Base-by-base conservation (phyloP, 2,888 invertebrate genomes). In the Epicampocera succincta region DNA sequence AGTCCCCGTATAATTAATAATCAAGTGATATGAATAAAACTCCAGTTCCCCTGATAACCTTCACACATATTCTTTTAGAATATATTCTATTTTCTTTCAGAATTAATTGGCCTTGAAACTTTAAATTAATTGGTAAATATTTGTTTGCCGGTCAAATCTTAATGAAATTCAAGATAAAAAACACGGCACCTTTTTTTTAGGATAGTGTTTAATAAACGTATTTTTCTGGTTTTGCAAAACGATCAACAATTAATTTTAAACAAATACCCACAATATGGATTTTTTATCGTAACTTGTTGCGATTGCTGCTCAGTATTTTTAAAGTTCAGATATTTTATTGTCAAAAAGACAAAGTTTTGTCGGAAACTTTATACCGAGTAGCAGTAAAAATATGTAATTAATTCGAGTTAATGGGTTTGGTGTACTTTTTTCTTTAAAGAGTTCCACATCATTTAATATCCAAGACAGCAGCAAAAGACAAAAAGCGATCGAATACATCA, bases 381-480 rank as follows among this genome's bases (percentile, higher is more conserved):
- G 5, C 6, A 61, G n/a, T 56, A 65, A 33, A 25, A n/a, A n/a
- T n/a, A 9, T 33, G 1, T 19, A 52, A 75, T 69, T 73, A 48
- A 65, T 50, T 71, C 56, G 17, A 73, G 52, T 65, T 74, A 65
- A 69, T 69, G 56, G 42, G 6, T 46, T 50, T 69, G 58, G 12
- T 50, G 29, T 65, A 68, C 21, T 73, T 61, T 52, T 29, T 54
- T 76, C 9, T 25, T 61, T 76, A 15, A 65, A 82, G 82, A 66
- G 69, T 82, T 77, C 73, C 52, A 48, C 69, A 60, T 68, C 38
- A 69, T 72, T 78, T 69, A 71, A 74, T 46, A 71, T 17, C 17
- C 9, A 50, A 19, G 21, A 63, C 56, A 17, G 44, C 13, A 52
- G 44, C 6, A 13, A 19, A n/a, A 46, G 17, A 17, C n/a, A n/a